Evolutionary conservation across 2,888 invertebrate species (phyloP), one percentile per base, ranked within the genome.

Genomic region (Prosopocoilus inquinatus): DNA sequence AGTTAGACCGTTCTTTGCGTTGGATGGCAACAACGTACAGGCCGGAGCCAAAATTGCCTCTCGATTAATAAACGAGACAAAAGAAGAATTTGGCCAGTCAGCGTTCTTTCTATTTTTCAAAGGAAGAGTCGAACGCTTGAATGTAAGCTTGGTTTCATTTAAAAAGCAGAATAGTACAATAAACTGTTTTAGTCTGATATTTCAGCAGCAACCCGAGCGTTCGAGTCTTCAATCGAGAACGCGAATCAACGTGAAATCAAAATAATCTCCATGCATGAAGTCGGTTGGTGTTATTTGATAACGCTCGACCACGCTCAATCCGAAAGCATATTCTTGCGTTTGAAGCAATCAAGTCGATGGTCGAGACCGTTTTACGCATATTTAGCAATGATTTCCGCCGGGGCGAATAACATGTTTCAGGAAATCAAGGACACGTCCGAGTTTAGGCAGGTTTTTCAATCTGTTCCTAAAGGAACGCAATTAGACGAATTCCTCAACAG

Each of bases 211-310:
- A 72, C 87, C 44, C 73, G 74, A 47, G 79, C 82, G 9, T 87
- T 85, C 68, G 79, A 81, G 61, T 73, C 75, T 58, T 84, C 86
- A 0, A 80, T 82, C 38, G 78, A 80, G n/a, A 79, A 80, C 49
- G 80, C 83, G 3, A 79, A 79, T n/a, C 86, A 86, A 67, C 75
- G 84, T 35, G 87, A 87, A 73, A 76, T 87, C 5, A 84, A 83
- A 70, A 74, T 85, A 11, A 76, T 87, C 44, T 83, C 84, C 62
- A 62, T 75, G 16, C 78, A 79, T 60, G 86, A 87, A 73, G 82
- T 86, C 47, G 86, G 84, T 47, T 87, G 87, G 87, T 86, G 86
- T 67, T 80, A 84, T 66, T 69, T 87, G 38, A 83, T 87, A 60
- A 80, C 81, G 57, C 73, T 87, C 56, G 81, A 84, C 63, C 87